phyloP scores from a whole-genome alignment of 2,113 vertebrate species.

The Hiodon alosoides region DNA sequence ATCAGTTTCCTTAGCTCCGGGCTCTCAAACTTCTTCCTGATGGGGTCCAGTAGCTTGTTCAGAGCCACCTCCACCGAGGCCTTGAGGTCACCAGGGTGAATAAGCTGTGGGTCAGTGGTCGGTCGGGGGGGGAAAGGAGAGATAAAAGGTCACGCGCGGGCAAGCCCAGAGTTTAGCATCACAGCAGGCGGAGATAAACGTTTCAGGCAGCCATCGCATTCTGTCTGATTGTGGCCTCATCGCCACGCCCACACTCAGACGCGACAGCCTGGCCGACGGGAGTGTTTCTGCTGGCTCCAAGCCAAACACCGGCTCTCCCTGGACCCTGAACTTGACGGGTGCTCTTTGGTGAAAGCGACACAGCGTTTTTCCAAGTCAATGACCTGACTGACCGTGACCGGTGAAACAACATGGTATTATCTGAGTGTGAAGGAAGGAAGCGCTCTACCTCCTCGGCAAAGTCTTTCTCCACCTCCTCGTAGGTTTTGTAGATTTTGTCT shows the following conservation, averaged over 20 bases:
- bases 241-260: not conserved
- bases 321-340: too few species aligned
- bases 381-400: not conserved
- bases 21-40: constrained; percentile 85
- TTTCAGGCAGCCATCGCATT: not conserved
- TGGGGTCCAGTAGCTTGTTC: constrained; percentile 87
- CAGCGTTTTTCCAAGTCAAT: too few species aligned
- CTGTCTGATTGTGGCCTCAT: too few species aligned
- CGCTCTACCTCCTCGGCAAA: constrained; percentile 78
- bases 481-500: constrained; percentile 79
- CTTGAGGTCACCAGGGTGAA: constrained; percentile 95
- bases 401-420: not conserved
- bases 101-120: constrained; percentile 50
- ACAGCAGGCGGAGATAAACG: not conserved
- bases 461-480: constrained; percentile 82
- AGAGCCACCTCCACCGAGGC: constrained; percentile 83
- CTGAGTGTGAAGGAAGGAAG: not conserved
- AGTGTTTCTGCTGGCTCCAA: too few species aligned
- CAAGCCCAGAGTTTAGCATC: not conserved
- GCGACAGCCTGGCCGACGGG: not conserved
- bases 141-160: not conserved
- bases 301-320: too few species aligned
- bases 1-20: constrained; percentile 80
- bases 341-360: too few species aligned
- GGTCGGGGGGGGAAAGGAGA: not conserved